Conservation (phyloP, 2,888 invertebrate genomes). For the Chelonus formosanus region DNA sequence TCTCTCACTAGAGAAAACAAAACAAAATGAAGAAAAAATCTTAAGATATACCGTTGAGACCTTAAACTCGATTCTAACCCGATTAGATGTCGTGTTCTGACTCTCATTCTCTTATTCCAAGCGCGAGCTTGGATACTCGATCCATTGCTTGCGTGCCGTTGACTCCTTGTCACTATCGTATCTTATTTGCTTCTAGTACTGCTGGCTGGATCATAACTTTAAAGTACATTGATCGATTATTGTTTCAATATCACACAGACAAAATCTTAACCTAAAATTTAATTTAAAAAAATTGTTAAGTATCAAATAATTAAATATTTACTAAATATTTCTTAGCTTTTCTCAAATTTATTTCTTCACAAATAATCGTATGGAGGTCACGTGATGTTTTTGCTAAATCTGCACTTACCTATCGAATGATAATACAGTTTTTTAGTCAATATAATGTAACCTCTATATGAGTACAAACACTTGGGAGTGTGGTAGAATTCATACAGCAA, state of each 20-base stretch:
- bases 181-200: conserved; percentile 23
- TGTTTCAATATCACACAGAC: background rate
- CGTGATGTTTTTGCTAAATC: too few relatives aligned
- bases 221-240: conserved; percentile 6
- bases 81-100: conserved; percentile 51
- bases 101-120: conserved; percentile 15
- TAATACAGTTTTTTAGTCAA: too few relatives aligned
- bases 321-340: too few relatives aligned
- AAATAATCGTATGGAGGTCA: too few relatives aligned
- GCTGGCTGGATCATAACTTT: conserved; percentile 1
- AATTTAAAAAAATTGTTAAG: too few relatives aligned
- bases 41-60: conserved; percentile 42
- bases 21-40: conserved; percentile 30
- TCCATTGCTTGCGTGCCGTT: conserved; percentile 27
- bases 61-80: conserved; percentile 61
- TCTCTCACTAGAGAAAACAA: conserved; percentile 13
- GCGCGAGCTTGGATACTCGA: conserved; percentile 29
- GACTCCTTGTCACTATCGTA: conserved; percentile 32
- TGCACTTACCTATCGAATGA: too few relatives aligned
- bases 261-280: too few relatives aligned
- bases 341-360: too few relatives aligned
- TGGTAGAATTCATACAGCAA: too few relatives aligned
- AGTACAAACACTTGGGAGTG: too few relatives aligned
- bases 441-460: too few relatives aligned
- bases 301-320: too few relatives aligned